Evolutionary conservation across 1,140 invertebrate species (phyloP).

Genomic region (Trichogramma pretiosum): DNA sequence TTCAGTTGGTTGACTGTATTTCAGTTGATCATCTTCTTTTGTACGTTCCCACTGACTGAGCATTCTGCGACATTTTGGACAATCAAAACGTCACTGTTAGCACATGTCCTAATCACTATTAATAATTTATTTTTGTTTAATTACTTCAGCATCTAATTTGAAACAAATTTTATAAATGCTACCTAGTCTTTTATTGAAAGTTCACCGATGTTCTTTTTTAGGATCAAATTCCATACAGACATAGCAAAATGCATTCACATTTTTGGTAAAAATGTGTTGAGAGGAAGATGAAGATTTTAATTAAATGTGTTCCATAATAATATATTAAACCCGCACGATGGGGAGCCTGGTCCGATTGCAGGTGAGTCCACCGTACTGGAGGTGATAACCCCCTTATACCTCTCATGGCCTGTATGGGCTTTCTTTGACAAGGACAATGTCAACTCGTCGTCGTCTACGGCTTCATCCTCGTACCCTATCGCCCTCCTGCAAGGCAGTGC

Average conservation of each 20-base stretch:
- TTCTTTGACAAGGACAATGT: not conserved
- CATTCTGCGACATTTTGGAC: not conserved
- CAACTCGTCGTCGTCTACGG: not conserved
- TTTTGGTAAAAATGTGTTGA: not conserved
- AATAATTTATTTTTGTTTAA: not conserved
- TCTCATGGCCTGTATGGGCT: too few species aligned
- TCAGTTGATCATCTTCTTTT: not conserved
- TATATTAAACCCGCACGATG: too few species aligned
- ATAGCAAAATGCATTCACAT: not conserved
- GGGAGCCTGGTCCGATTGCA: too few species aligned
- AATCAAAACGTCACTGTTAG: too few species aligned
- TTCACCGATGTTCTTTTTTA: not conserved
- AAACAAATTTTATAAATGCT: not conserved
- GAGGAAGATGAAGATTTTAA: too few species aligned
- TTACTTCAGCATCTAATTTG: not conserved
- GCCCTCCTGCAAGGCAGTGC: too few species aligned
- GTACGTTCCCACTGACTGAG: not conserved
- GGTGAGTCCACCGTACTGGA: too few species aligned
- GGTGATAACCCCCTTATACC: too few species aligned
- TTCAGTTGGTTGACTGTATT: too few species aligned
- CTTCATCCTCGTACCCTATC: not conserved
- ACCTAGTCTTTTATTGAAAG: not conserved
- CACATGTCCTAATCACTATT: too few species aligned
- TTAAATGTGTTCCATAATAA: too few species aligned
- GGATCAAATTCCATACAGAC: not conserved